Evolutionary conservation across 2,113 vertebrate genomes (phyloP), one percentile per base, ranked within the genome.

Genomic region (Synodontis membranacea): DNA sequence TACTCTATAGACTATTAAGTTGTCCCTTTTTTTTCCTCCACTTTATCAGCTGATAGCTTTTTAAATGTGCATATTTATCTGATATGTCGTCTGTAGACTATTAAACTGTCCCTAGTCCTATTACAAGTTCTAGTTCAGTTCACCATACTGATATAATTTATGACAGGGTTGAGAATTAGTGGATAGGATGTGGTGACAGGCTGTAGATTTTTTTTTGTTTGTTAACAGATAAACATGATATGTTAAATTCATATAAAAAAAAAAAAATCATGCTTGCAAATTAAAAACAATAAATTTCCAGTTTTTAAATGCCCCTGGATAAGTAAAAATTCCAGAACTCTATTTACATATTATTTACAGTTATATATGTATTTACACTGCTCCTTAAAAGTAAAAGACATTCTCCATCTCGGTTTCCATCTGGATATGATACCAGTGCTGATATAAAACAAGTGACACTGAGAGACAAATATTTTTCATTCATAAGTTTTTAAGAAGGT

Each of bases 291-390:
- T 79, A 64, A 10, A 37, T 84, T 85, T 84, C 87, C 86, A 89
- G 87, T 80, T 91, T 88, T 42, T 72, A 28, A 91, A 88, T 89
- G 88, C 89, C 86, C 8, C 4, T 19, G 88, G 86, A 80, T 88
- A 88, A 89, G 89, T 88, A 82, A 85, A 87, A 91, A 90, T 66
- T 84, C 62, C 23, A 86, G 58, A 68, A 86, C 88, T 91, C 89
- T 91, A 31, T 88, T 92, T 91, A n/a, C n/a, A n/a, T n/a, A n/a
- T n/a, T n/a, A n/a, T n/a, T n/a, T n/a, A n/a, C n/a, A n/a, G n/a
- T n/a, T n/a, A n/a, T n/a, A n/a, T n/a, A n/a, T n/a, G n/a, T n/a
- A n/a, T n/a, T n/a, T n/a, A n/a, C 66, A 78, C 89, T 86, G 54
- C 72, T 75, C 34, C 44, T 50, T 80, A 52, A 83, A 87, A 84